Evolutionary conservation across 2,888 invertebrate genomes (phyloP), one percentile per base, ranked within the genome.

Genomic region (Acleris cristana): DNA sequence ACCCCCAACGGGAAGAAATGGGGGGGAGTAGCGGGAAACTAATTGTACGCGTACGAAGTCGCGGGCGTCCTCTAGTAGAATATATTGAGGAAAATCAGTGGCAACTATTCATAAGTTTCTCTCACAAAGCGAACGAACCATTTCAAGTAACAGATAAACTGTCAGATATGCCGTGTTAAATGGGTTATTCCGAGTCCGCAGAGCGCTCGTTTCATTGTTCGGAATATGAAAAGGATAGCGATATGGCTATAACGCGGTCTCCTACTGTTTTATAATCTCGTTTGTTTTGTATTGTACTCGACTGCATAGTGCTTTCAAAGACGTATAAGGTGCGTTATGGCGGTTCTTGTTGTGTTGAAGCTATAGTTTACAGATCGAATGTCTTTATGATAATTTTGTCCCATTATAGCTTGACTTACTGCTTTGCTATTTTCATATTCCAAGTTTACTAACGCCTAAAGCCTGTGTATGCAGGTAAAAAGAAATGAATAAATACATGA

Each of bases 111-210:
- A 53, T 52, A 58, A 21, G 19, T 40, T 60, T 55, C 51, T 45
- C 48, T 40, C 44, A 54, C 48, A 30, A 58, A 65, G 54, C 49
- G 34, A 34, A 40, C 18, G 8, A 19, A 26, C 48, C 23, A 54
- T 59, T 48, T 49, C 54, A 54, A 23, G 49, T 49, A 65, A 60
- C 55, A 30, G 65, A 55, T 65, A 65, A 30, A 51, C 55, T 60
- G 60, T 55, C 55, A 60, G 65, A 65, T 55, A 65, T 34, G 26
- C 65, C 6, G 51, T 65, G 49, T 26, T 61, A 61, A 65, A 65
- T 65, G 60, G 65, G 55, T 65, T 60, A 56, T 65, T 61, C 34
- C 18, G 23, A 45, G 54, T 44, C 30, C 23, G 44, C 55, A 21
- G 51, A 21, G 49, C 49, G 51, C 60, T 65, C 44, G 55, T 26